Evolutionary conservation across 2,113 vertebrate species (phyloP).

Genomic region (Catharus fuscescens): DNA sequence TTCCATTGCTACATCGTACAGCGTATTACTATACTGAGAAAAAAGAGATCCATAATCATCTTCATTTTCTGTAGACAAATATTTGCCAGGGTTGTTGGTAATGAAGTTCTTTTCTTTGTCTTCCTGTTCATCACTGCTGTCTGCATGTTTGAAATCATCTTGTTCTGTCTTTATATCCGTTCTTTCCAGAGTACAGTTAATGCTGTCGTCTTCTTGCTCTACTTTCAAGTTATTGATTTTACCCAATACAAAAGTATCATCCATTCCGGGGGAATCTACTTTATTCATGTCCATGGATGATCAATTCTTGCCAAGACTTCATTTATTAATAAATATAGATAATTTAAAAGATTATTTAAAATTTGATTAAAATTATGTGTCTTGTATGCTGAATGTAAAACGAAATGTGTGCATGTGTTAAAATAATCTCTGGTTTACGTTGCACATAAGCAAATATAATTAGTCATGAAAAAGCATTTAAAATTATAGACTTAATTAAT

Average conservation of each 20-base stretch:
- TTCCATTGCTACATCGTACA: constrained; percentile 97
- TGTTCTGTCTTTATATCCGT: constrained; percentile 79
- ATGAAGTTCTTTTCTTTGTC: constrained; percentile 72
- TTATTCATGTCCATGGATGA: constrained; percentile 60
- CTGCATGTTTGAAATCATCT: constrained; percentile 75
- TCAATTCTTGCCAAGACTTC: constrained; percentile 33
- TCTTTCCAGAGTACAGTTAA: constrained; percentile 56
- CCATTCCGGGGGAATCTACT: constrained; percentile 32
- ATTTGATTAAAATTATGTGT: constrained; percentile 8
- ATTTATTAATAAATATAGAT: constrained; percentile 20
- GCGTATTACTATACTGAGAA: constrained; percentile 91
- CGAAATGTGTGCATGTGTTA: background rate
- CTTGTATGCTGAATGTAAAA: constrained; percentile 14
- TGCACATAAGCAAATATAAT: background rate
- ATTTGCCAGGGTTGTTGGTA: constrained; percentile 75
- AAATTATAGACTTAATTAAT: background rate
- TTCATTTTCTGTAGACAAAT: constrained; percentile 81
- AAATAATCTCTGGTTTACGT: constrained; percentile 11
- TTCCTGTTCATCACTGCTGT: constrained; percentile 79
- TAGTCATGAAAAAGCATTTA: background rate
- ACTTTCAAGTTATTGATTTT: constrained; percentile 67
- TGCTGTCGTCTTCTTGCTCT: constrained; percentile 61
- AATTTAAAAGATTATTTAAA: constrained; percentile 46
- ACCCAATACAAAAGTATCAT: constrained; percentile 49
- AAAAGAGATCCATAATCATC: constrained; percentile 90